Evolutionary conservation across 2,888 invertebrate species (phyloP).

Genomic region (Parnassius orleans): DNA sequence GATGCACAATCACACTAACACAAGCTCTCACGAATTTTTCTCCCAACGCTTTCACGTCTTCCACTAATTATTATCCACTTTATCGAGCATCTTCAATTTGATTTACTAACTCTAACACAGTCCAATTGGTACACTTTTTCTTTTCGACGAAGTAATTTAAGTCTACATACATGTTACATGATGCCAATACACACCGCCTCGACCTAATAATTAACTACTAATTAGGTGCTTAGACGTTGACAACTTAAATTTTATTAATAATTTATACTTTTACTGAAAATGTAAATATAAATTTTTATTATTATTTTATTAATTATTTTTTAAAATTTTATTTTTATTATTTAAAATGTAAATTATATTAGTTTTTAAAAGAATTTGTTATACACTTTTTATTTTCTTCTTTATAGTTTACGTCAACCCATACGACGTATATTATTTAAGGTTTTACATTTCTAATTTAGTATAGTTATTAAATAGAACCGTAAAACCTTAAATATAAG

Average conservation of each 20-base stretch:
- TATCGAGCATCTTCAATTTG: slow-evolving; percentile 81
- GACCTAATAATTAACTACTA: slow-evolving; percentile 45
- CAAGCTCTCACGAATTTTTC: slow-evolving; percentile 80
- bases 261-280: no score
- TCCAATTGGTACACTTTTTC: slow-evolving; percentile 78
- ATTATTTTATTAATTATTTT: no score
- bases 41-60: slow-evolving; percentile 79
- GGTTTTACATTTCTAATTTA: no score
- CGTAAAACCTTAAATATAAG: not conserved
- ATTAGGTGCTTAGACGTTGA: slow-evolving; percentile 30
- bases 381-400: no score
- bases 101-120: slow-evolving; percentile 75
- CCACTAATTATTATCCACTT: slow-evolving; percentile 81
- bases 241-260: no score
- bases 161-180: slow-evolving; percentile 37
- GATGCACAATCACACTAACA: slow-evolving; percentile 78
- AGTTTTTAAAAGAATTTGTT: no score
- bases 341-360: no score
- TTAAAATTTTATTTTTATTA: no score
- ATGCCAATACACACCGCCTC: slow-evolving; percentile 41
- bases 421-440: no score
- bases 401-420: no score
- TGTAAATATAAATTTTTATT: no score
- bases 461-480: not conserved
- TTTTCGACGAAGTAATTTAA: slow-evolving; percentile 68